Conservation (phyloP, 2,797 vertebrate species). For the Alauda arvensis region DNA sequence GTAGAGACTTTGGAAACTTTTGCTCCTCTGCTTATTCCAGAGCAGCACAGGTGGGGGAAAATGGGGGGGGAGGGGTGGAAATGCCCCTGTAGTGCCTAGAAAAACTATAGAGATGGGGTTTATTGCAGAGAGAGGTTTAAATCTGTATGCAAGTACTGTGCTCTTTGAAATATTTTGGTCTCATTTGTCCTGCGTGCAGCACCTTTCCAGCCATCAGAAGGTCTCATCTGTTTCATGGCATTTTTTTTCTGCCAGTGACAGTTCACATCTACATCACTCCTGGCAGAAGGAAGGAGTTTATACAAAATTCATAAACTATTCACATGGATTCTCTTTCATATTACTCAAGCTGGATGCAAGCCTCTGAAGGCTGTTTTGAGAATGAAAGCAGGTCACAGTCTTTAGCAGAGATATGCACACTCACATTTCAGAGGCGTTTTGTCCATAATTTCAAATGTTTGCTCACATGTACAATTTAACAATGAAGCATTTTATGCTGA, state of each 20-base stretch:
- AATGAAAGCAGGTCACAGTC: neutral
- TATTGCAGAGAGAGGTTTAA: neutral
- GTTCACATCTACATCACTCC: neutral
- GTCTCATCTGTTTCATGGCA: neutral
- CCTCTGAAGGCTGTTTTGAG: neutral
- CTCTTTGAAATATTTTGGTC: neutral
- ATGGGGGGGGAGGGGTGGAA: no score
- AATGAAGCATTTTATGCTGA: neutral
- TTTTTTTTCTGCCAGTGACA: neutral
- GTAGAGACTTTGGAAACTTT: neutral
- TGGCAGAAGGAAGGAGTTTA: neutral
- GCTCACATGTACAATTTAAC: neutral
- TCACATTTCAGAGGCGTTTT: neutral
- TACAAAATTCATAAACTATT: constrained; percentile 36
- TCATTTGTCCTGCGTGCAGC: neutral
- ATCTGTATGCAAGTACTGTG: neutral
- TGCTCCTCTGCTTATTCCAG: neutral
- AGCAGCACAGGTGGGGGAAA: neutral
- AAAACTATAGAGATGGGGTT: neutral
- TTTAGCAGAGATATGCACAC: neutral
- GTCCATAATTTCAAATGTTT: neutral
- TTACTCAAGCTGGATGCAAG: neutral
- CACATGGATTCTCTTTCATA: neutral
- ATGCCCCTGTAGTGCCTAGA: neutral
- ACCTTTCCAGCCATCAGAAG: neutral